Percentiles rank a stretch among this genome's conserved stretches.
Conservation (phyloP, 2,888 invertebrate genomes). For the Drosophila mettleri region DNA sequence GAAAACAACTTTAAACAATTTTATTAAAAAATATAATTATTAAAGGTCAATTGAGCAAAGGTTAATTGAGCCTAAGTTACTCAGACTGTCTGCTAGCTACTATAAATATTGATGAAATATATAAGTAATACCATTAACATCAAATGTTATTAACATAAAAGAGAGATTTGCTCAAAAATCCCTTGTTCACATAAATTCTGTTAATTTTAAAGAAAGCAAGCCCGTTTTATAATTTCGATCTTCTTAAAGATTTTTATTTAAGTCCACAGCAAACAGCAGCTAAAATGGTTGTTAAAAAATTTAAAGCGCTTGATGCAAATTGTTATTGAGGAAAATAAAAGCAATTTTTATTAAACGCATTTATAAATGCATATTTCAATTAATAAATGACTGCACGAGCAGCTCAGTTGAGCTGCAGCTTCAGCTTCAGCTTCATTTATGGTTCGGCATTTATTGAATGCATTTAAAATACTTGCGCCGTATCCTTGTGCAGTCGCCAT, state of each 20-base stretch:
- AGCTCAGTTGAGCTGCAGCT: not conserved
- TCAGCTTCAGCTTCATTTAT: slow-evolving; percentile 25
- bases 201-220: not conserved
- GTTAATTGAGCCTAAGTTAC: too few species aligned
- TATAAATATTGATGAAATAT: too few species aligned
- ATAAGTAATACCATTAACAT: too few species aligned
- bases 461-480: slow-evolving; percentile 16
- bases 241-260: not conserved
- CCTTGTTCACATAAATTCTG: too few species aligned
- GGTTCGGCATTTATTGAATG: slow-evolving; percentile 27
- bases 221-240: too few species aligned
- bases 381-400: slow-evolving; percentile 49
- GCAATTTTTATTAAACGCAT: not conserved
- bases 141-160: not conserved
- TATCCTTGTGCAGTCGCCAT: not conserved
- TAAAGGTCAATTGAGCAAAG: too few species aligned
- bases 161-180: too few species aligned
- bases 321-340: not conserved
- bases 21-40: too few species aligned
- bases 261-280: not conserved
- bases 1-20: too few species aligned
- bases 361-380: slow-evolving; percentile 46
- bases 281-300: not conserved
- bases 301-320: slow-evolving; percentile 1
- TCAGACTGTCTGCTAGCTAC: too few species aligned